Conservation (phyloP, 2,888 invertebrate genomes). For the Scrobipalpa atriplicella region DNA sequence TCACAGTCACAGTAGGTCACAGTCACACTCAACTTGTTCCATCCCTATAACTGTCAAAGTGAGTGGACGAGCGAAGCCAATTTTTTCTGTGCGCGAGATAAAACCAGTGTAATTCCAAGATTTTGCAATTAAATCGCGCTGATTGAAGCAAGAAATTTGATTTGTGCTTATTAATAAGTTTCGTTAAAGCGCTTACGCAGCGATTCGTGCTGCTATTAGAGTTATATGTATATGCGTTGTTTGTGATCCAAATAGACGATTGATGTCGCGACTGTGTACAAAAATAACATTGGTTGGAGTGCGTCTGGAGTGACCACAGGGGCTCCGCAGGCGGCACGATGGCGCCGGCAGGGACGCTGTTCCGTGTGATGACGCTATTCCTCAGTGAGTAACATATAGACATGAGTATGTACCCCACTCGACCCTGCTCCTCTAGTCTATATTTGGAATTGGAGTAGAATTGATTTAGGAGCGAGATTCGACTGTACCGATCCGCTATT, state of each 20-base stretch:
- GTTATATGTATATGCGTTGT: conserved; percentile 68
- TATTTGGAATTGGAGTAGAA: conserved; percentile 25
- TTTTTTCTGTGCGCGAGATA: conserved; percentile 35
- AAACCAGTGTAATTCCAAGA: conserved; percentile 40
- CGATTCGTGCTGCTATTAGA: conserved; percentile 39
- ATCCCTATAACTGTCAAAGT: conserved; percentile 2
- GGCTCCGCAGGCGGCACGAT: conserved; percentile 13
- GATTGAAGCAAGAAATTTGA: conserved; percentile 31
- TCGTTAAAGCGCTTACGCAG: conserved; percentile 33
- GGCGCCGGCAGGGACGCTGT: conserved; percentile 3
- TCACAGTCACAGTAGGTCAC: background rate
- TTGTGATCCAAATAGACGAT: conserved; percentile 75
- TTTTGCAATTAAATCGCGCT: conserved; percentile 52
- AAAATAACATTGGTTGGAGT: conserved; percentile 76
- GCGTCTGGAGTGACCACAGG: conserved; percentile 53
- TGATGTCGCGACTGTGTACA: conserved; percentile 77
- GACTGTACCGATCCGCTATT: background rate
- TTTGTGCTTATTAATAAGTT: conserved; percentile 36
- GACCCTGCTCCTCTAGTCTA: conserved; percentile 21
- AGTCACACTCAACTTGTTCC: background rate
- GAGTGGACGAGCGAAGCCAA: conserved; percentile 38
- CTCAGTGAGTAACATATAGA: conserved; percentile 10
- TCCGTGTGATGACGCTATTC: conserved; percentile 1
- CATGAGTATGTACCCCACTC: background rate
- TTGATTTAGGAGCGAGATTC: conserved; percentile 13